phyloP scores from a whole-genome alignment of 2,113 vertebrate species.

The Cyphomyrus plagiostoma region DNA sequence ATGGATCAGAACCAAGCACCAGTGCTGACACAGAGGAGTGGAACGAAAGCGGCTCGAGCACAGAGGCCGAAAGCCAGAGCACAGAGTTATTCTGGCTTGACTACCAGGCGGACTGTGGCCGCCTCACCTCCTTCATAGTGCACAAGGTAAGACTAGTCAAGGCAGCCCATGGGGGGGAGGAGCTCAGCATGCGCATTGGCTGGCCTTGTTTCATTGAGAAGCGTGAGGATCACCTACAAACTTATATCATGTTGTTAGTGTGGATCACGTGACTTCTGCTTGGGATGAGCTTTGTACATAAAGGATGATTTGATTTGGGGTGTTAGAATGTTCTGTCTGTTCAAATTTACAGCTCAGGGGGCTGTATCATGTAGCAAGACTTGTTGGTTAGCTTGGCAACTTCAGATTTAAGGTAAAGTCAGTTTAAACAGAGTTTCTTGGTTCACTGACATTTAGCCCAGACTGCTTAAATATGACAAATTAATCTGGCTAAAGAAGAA shows the following conservation, averaged over 20 bases:
- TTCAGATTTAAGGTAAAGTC: not conserved
- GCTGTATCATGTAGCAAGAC: not conserved
- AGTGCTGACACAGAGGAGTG: conserved; percentile 66
- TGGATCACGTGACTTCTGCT: not conserved
- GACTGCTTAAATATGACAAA: not conserved
- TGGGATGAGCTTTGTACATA: not conserved
- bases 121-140: conserved; percentile 75
- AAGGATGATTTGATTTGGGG: not conserved
- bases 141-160: conserved; percentile 67
- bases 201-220: not conserved
- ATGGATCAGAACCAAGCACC: conserved; percentile 45
- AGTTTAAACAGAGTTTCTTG: not conserved
- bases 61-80: conserved; percentile 62
- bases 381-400: not conserved
- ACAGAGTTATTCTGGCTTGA: conserved; percentile 84
- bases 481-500: not conserved
- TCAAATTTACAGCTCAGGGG: not conserved
- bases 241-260: not conserved
- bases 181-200: not conserved
- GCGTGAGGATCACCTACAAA: not conserved
- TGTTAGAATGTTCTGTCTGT: not conserved
- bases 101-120: conserved; percentile 76
- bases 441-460: not conserved
- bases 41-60: conserved; percentile 67
- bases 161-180: not conserved